Base-by-base conservation (phyloP, 2,888 invertebrate genomes). In the Drosophila gaucha region DNA sequence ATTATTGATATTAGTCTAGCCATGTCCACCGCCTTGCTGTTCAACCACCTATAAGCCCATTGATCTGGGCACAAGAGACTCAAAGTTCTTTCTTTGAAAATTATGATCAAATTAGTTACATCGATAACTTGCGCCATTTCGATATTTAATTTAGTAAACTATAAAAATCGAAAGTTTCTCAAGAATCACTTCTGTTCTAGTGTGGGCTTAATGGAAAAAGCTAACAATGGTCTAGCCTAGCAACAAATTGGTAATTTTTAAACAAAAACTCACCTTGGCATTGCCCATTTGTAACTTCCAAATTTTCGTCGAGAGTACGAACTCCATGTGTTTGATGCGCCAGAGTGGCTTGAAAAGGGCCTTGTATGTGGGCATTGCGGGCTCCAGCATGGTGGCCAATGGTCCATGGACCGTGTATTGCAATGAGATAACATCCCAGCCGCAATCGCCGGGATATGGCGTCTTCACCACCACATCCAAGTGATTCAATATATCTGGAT, bases 401-500 rank as follows among this genome's bases (percentile, higher is more conserved):
- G 92, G 92, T 0, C 92, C 92, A 18, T 88, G 88, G 0, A 92
- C 91, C 0, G 91, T 91, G 66, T 92, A 92, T 55, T 91, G 90
- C 58, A 92, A 62, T 1, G 91, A 90, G 18, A 92, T 83, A 50
- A 92, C 90, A 74, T 92, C 92, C 92, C 92, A 92, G 41, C 92
- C 92, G 33, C 89, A 88, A 35, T 92, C 92, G 6, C 91, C 91
- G 6, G 89, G 87, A 65, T 86, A 91, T 2, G 91, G 87, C 5
- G 89, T 68, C 72, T 95, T 91, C 20, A 97, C 92, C 80, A 96
- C 94, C 54, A 98, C 97, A 92, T 98, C 97, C 30, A 99, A 92
- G 16, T 98, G 93, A 80, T 96, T 95, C 12, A 98, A 93, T 49
- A 98, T 97, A 90, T 98, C 98, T 33, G 95, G 94, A 89, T 97